A percentile compares a stretch with the other conserved stretches of the same genome.
phyloP scores from a whole-genome alignment of 2,888 invertebrate species.

The Acleris literana region DNA sequence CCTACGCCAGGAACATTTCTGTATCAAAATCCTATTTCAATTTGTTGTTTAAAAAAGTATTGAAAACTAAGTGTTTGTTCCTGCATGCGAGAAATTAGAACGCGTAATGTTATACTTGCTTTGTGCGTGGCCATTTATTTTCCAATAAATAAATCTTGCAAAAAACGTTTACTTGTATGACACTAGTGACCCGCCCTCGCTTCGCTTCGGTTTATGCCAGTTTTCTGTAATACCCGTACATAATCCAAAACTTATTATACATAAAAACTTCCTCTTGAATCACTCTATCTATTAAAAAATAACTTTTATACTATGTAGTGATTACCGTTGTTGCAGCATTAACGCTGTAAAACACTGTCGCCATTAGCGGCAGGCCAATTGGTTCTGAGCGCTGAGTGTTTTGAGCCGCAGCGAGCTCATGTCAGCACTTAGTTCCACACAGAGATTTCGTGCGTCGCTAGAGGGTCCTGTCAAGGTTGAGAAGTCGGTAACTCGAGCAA shows the following conservation, averaged over 20 bases:
- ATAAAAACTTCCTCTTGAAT: no score
- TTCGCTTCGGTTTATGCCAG: no score
- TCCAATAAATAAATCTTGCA: background rate
- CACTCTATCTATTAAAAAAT: no score
- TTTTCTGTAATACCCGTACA: no score
- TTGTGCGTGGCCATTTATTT: background rate
- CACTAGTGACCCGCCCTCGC: no score
- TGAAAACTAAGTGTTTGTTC: no score
- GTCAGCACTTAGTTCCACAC: conserved; percentile 55
- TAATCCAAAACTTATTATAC: no score
- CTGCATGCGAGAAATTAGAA: no score
- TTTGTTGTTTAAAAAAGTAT: no score
- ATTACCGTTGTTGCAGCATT: background rate
- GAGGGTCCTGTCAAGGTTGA: conserved; percentile 45
- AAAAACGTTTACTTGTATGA: background rate
- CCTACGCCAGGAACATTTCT: no score
- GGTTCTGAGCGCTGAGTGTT: conserved; percentile 43
- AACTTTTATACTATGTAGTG: no score
- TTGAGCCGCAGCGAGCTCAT: conserved; percentile 50
- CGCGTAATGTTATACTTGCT: background rate
- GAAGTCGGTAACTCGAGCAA: conserved; percentile 58
- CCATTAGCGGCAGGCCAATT: conserved; percentile 44
- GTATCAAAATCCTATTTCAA: no score
- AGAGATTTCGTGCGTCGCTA: conserved; percentile 45
- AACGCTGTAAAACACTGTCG: conserved; percentile 13